A percentile compares a stretch with the other conserved stretches of the same genome.
phyloP scores from a whole-genome alignment of 2,113 vertebrate species.

The Pycnonotus jocosus region DNA sequence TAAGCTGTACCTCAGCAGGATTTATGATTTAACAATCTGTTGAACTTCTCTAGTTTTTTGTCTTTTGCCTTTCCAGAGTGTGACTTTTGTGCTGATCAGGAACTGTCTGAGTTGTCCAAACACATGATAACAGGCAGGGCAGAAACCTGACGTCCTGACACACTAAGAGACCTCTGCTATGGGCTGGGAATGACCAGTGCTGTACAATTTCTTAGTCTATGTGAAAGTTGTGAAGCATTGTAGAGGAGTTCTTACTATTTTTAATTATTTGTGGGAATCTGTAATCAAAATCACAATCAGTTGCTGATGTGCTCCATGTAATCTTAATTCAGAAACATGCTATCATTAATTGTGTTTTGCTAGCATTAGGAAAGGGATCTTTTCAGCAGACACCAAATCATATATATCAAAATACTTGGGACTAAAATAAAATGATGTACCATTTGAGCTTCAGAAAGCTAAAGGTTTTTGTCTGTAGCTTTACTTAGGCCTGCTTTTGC shows the following conservation, averaged over 20 bases:
- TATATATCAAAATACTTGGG: neutral
- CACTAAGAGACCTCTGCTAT: neutral
- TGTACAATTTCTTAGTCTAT: neutral
- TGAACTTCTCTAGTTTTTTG: neutral
- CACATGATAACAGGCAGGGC: neutral
- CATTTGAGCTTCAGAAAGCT: neutral
- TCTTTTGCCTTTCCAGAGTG: neutral
- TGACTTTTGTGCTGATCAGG: neutral
- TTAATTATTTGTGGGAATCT: neutral
- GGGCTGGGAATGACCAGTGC: neutral
- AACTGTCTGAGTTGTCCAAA: neutral
- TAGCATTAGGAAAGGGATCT: neutral
- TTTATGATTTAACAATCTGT: neutral
- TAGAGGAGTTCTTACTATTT: neutral
- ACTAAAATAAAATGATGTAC: neutral
- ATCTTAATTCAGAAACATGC: neutral
- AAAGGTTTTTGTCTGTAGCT: neutral
- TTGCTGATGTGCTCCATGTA: neutral
- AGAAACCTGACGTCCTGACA: neutral
- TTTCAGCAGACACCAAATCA: neutral
- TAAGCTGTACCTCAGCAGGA: neutral
- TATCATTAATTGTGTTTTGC: neutral
- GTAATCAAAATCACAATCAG: conserved; percentile 21
- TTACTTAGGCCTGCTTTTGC: neutral
- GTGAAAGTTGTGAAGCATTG: neutral